A percentile compares a stretch with the other conserved stretches of the same genome.
Evolutionary conservation across 1,140 invertebrate genomes (phyloP).

Genomic region (Neodiprion pinetum): DNA sequence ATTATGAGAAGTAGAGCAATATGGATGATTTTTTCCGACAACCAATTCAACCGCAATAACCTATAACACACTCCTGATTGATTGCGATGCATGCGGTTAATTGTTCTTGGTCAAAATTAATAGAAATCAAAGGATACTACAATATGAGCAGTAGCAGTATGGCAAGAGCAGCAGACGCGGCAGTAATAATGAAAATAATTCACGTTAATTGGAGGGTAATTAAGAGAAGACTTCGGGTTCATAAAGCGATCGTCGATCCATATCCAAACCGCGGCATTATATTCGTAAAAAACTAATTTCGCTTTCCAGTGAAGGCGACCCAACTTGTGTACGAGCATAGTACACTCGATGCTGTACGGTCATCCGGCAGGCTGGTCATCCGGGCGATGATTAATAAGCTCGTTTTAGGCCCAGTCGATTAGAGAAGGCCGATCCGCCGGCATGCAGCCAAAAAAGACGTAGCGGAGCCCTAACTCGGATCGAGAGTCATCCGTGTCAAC

Average conservation of each 20-base stretch:
- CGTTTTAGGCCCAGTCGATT: not conserved
- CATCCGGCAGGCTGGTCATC: not conserved
- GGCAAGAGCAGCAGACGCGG: too few species aligned
- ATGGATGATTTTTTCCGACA: too few species aligned
- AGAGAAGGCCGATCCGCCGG: not conserved
- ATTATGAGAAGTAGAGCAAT: too few species aligned
- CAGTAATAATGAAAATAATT: not conserved
- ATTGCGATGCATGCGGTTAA: too few species aligned
- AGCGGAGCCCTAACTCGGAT: not conserved
- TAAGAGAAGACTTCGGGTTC: not conserved
- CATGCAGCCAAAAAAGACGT: not conserved
- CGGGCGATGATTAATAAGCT: not conserved
- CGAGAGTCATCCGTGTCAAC: constrained; percentile 2
- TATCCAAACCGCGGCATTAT: not conserved
- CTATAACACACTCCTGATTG: too few species aligned
- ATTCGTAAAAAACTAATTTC: not conserved
- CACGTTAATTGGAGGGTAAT: not conserved
- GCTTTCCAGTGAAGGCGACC: not conserved
- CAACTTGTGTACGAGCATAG: not conserved
- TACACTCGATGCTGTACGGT: not conserved
- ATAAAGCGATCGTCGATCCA: not conserved
- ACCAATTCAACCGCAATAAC: too few species aligned
- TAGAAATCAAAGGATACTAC: too few species aligned
- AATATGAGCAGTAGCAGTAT: too few species aligned
- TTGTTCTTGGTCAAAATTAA: too few species aligned